Percentiles rank a stretch among this genome's conserved stretches.
Conservation (phyloP, 2,113 vertebrate species). For the Lontra canadensis region DNA sequence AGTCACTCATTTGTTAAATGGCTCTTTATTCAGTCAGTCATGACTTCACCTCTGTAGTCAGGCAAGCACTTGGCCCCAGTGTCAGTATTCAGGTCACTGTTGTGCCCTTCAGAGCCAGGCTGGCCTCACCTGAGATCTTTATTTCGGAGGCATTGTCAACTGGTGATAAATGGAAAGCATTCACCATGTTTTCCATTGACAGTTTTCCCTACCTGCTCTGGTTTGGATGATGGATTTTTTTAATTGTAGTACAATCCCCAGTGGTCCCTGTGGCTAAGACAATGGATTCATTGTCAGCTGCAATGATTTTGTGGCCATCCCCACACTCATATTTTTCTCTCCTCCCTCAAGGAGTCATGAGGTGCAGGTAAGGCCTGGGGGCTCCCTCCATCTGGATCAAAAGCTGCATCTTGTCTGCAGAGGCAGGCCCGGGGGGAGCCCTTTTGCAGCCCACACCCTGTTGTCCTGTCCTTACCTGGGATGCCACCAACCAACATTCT, state of each 20-base stretch:
- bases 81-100: neutral
- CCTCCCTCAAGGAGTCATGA: neutral
- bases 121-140: neutral
- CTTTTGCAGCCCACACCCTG: neutral
- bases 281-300: neutral
- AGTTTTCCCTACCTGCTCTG: neutral
- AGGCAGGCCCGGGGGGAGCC: neutral
- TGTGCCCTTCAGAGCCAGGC: neutral
- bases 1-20: conserved; percentile 6
- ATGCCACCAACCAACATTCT: neutral
- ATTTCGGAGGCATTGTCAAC: neutral
- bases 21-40: neutral
- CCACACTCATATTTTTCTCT: neutral
- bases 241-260: neutral
- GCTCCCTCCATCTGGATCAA: neutral
- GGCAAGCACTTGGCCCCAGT: neutral
- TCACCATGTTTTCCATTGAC: neutral
- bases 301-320: neutral
- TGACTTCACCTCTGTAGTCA: neutral
- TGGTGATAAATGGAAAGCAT: neutral
- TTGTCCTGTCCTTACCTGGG: neutral
- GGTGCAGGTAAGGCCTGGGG: neutral
- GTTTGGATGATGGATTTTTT: conserved; percentile 54
- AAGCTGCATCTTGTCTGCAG: neutral
- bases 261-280: neutral